Evolutionary conservation across 2,113 vertebrate species (phyloP), one percentile per base, ranked within the genome.

Genomic region (Chaetops frenatus): DNA sequence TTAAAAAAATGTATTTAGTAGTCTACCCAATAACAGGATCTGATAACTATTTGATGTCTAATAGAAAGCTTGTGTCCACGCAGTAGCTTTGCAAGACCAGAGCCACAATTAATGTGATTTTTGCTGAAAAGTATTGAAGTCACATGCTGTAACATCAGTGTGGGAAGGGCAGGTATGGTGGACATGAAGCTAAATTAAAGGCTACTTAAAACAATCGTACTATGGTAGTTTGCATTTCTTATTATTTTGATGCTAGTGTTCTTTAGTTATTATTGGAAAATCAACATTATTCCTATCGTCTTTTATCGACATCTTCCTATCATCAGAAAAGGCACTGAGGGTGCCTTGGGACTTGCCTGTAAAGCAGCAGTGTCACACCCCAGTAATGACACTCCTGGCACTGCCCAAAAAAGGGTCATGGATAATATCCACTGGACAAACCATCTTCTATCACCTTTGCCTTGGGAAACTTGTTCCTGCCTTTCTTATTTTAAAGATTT

Each of bases 361-460:
- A 56, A 69, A 86, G 48, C 69, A 83, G 48, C 25, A 53, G 35
- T 31, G 40, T 45, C 73, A 15, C 11, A 64, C 7, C 18, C 22
- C 38, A 71, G 36, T 7, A 47, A 38, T 22, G 35, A 35, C 23
- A 28, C 16, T 54, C 35, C n/a, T 10, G 15, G 35, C 64, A 54
- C 53, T 47, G 21, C 33, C 7, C 25, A 57, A 61, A 80, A 81
- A 36, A 74, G 25, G 65, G 12, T 15, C 2, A 48, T 6, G 6
- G 40, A 25, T 56, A 56, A 40, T 16, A 38, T 44, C 65, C 22
- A 23, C 36, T 51, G 50, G 27, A 29, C 36, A 78, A 15, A 14
- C 6, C 22, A 53, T 38, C 23, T 69, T 28, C 18, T 57, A 47
- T n/a, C 0, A 0, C 18, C 16, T 11, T 53, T 35, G 20, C 15